A percentile compares a stretch with the other conserved stretches of the same genome.
Evolutionary conservation across 2,888 invertebrate species (phyloP).

Genomic region (Parelbella ahira): DNA sequence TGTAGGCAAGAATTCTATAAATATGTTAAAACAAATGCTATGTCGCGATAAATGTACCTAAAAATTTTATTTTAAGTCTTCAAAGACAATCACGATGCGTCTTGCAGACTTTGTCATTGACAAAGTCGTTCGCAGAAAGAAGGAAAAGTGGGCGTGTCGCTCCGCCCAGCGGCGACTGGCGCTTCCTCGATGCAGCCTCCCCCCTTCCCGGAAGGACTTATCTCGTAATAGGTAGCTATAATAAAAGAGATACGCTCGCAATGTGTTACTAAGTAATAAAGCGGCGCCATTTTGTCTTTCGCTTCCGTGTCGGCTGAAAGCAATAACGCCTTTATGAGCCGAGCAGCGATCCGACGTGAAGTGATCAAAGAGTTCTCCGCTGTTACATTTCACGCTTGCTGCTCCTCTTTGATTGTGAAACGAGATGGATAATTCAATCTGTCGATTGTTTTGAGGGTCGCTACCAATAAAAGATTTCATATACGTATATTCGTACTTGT

Average conservation of each 20-base stretch:
- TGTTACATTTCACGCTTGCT: conserved; percentile 70
- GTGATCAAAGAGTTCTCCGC: conserved; percentile 70
- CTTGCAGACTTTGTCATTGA: too few relatives aligned
- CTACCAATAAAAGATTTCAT: conserved; percentile 10
- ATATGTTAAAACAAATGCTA: too few relatives aligned
- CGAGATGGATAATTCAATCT: conserved; percentile 63
- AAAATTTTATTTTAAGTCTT: too few relatives aligned
- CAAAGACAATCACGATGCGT: too few relatives aligned
- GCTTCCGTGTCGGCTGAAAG: conserved; percentile 59
- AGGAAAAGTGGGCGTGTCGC: conserved; percentile 76
- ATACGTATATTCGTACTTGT: too few relatives aligned
- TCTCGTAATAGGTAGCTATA: conserved; percentile 73
- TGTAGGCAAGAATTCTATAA: too few relatives aligned
- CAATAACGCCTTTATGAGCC: conserved; percentile 72
- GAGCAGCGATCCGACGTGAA: conserved; percentile 60
- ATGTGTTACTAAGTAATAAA: conserved; percentile 80
- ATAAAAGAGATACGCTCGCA: conserved; percentile 73
- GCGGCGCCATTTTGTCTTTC: conserved; percentile 75
- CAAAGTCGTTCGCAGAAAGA: conserved; percentile 46
- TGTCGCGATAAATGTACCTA: too few relatives aligned
- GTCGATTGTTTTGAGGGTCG: conserved; percentile 42
- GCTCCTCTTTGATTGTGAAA: conserved; percentile 62
- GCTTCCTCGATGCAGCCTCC: conserved; percentile 63
- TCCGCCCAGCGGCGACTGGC: conserved; percentile 66
- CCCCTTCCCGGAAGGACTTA: conserved; percentile 55